Base-by-base conservation (phyloP, 2,888 invertebrate species). In the Saturnia pavonia region DNA sequence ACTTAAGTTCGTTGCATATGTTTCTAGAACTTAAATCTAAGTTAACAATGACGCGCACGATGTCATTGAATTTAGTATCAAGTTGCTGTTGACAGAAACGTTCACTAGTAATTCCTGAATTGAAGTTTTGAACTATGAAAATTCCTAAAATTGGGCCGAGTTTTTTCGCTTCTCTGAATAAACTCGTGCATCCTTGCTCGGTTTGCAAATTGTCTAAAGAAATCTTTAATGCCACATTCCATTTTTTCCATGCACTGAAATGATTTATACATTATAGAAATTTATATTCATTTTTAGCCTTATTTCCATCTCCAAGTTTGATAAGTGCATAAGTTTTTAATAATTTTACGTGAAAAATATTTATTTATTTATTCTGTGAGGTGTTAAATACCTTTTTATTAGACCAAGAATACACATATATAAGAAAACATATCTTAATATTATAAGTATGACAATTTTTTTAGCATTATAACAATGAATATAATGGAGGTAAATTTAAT, bases 91-190 rank as follows among this genome's bases (percentile, higher is more conserved):
- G 74, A 57, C 77, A 72, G 70, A 79, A 75, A 72, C 72, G 74
- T 57, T 77, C 72, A n/a, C 72, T 75, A 63, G 72, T 69, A 60
- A 70, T 60, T 67, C 73, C 73, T 40, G 77, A 73, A 65, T 14
- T 69, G 34, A 43, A 66, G 51, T 77, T 71, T 69, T 82, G 81
- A 9, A 85, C 79, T 71, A 88, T 74, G 73, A 88, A 88, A 73
- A 89, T 82, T 72, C 86, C 87, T 73, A 80, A 80, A 69, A 89
- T 75, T 69, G 80, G 77, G 34, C 88, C 88, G n/a, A 85, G 78
- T 78, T 80, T 84, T 22, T 77, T 74, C 22, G 80, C 81, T 66
- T 85, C 84, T 72, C 80, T 82, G 51, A 88, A 66, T 67, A 89
- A 73, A 72, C 76, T 81, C 19, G 73, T 74, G 69, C 86, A 84